phyloP scores from a whole-genome alignment of 2,888 invertebrate genomes.

The Graphium colonna region DNA sequence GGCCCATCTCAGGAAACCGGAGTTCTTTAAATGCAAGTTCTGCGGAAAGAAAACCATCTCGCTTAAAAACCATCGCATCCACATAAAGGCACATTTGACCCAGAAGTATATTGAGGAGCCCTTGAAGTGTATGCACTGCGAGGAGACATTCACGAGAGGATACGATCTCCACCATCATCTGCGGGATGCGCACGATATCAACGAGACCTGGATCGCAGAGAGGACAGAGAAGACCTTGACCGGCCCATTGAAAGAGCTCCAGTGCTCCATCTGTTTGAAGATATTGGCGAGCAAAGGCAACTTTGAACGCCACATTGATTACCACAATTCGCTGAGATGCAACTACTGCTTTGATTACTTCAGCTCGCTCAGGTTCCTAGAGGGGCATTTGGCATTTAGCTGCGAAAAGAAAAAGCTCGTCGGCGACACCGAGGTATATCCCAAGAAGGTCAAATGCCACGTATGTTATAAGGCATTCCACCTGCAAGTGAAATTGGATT shows the following conservation, averaged over 20 bases:
- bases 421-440: constrained; percentile 63
- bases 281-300: constrained; percentile 70
- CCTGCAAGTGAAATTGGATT: constrained; percentile 70
- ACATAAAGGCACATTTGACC: constrained; percentile 64
- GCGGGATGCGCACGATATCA: constrained; percentile 58
- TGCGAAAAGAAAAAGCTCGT: constrained; percentile 68
- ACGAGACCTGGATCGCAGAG: constrained; percentile 70
- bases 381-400: constrained; percentile 66
- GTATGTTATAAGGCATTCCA: constrained; percentile 74
- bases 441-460: constrained; percentile 66
- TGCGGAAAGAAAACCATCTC: constrained; percentile 69
- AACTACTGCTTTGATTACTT: constrained; percentile 76
- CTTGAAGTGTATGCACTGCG: constrained; percentile 62
- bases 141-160: constrained; percentile 59
- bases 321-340: constrained; percentile 70
- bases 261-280: constrained; percentile 71
- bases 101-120: constrained; percentile 64
- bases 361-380: constrained; percentile 61
- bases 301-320: constrained; percentile 71
- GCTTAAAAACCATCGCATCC: constrained; percentile 58
- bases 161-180: constrained; percentile 69
- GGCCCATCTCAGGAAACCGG: constrained; percentile 63
- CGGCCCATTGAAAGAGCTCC: constrained; percentile 64
- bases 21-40: constrained; percentile 70
- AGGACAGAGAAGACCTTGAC: constrained; percentile 45